Base-by-base conservation (phyloP, 35 echinoderm and acorn worm species). In the Holothuria glaberrima region DNA sequence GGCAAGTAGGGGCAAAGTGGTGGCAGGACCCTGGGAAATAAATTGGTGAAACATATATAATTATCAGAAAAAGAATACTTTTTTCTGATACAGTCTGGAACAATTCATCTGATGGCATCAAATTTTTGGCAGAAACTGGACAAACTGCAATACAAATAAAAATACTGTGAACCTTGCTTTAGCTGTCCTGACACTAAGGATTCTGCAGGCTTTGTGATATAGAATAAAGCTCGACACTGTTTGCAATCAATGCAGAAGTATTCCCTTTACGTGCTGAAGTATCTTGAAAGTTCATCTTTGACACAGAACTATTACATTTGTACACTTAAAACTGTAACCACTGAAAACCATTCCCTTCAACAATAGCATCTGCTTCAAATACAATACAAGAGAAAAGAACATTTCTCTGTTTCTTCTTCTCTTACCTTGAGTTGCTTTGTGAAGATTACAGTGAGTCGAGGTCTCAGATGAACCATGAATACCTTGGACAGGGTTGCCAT, bases 401-500 rank as follows among this genome's bases (percentile, higher is more conserved):
- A 54, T 9, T 17, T 5, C 13, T 54, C 1, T 54, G 10, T 54
- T 54, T 17, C 9, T 54, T 1, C 2, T 16, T 5, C 12, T 58
- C 80, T 90, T 90, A 98, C 96, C 88, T 93, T 94, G 80, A 98
- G 91, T 90, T 91, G 90, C 82, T 98, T 98, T 64, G 96, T 98
- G 45, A 98, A 98, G 68, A 94, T 71, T 21, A 98, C 96, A 45
- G 93, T 80, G 19, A 98, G 84, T 68, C 88, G 92, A 0, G 96
- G 96, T 63, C 76, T 92, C 28, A 98, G 68, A 20, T 86, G 71
- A 68, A 98, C 96, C 33, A 98, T 90, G 70, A 98, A 94, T 16
- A 98, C 89, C 80, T 98, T 98, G 22, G 96, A 98, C 13, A 98
- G 82, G 28, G 96, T 98, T 68, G 96, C 93, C 96, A 98, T 98